phyloP scores from a whole-genome alignment of 2,888 invertebrate genomes.

The Sialis fuliginosa region DNA sequence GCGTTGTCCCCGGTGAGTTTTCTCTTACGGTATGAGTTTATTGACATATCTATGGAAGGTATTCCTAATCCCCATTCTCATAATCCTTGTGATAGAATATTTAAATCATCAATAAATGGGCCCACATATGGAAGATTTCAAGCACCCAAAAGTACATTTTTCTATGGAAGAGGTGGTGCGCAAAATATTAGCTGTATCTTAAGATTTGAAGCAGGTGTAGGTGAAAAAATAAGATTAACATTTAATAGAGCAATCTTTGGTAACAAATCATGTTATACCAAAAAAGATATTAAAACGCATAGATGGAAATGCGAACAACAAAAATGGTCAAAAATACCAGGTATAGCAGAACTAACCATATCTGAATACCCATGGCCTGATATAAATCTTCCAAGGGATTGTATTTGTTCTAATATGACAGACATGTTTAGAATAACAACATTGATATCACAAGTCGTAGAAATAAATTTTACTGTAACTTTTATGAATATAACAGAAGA shows the following conservation, averaged over 20 bases:
- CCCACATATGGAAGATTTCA: slow-evolving; percentile 40
- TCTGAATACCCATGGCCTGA: slow-evolving; percentile 54
- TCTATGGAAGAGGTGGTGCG: slow-evolving; percentile 66
- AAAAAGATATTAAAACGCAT: slow-evolving; percentile 45
- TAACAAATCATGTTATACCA: slow-evolving; percentile 45
- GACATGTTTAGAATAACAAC: slow-evolving; percentile 46
- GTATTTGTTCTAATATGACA: slow-evolving; percentile 52
- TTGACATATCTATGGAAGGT: slow-evolving; percentile 53
- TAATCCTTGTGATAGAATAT: slow-evolving; percentile 43
- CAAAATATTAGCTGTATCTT: slow-evolving; percentile 57
- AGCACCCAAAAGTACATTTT: slow-evolving; percentile 64
- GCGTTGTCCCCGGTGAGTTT: slow-evolving; percentile 63
- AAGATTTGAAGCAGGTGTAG: slow-evolving; percentile 51
- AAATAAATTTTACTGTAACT: slow-evolving; percentile 54
- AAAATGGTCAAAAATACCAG: slow-evolving; percentile 17
- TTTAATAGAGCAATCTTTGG: slow-evolving; percentile 54
- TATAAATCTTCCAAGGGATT: slow-evolving; percentile 49
- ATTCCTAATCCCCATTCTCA: slow-evolving; percentile 35
- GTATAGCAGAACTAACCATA: slow-evolving; percentile 41
- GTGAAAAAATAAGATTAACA: slow-evolving; percentile 50
- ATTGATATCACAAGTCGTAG: slow-evolving; percentile 49
- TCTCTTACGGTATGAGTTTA: slow-evolving; percentile 65
- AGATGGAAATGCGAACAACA: slow-evolving; percentile 48
- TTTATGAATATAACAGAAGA: slow-evolving; percentile 70
- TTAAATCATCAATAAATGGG: slow-evolving; percentile 23